Evolutionary conservation across 2,888 invertebrate genomes (phyloP), one percentile per base, ranked within the genome.

Genomic region (Alloplasta piceator): DNA sequence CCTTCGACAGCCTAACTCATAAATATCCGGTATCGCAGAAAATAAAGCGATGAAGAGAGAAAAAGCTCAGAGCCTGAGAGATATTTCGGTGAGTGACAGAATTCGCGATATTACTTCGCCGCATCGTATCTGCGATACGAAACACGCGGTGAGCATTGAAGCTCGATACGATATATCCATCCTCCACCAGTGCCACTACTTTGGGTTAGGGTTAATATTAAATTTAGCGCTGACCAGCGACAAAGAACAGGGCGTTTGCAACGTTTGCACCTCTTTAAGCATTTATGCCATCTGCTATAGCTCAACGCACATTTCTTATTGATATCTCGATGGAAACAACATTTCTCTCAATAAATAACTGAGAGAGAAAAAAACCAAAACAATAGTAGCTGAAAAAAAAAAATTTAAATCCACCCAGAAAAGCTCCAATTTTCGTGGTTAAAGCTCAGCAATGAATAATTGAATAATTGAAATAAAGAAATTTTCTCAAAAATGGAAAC

Each of bases 191-290:
- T 26, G 39, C 9, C 16, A 26, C n/a, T 4, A 43, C 71, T 48
- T 43, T 43, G 38, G 26, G 14, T 52, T 71, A n/a, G 38, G 43
- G 61, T 41, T 50, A 55, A 78, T 78, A 78, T 78, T 78, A 78
- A 78, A 78, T 78, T 73, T 78, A 78, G 78, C 78, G 78, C 73
- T 73, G 78, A 78, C 78, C 72, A 72, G 73, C 72, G 78, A 73
- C 78, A 72, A 72, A 36, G 61, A 63, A 43, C 26, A 26, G 1
- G 1, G 26, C 71, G 77, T 64, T 64, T 50, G 64, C 64, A 60
- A 48, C 73, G 73, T 55, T 39, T 50, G 41, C 61, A 41, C 16
- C 72, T 41, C 61, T 55, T 39, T 50, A 61, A 61, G 67, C 66
- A 48, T 67, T 64, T 48, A 26, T 3, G 4, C 36, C 74, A 66